Base-by-base conservation (phyloP, 2,113 vertebrate genomes). In the Kryptolebias marmoratus region DNA sequence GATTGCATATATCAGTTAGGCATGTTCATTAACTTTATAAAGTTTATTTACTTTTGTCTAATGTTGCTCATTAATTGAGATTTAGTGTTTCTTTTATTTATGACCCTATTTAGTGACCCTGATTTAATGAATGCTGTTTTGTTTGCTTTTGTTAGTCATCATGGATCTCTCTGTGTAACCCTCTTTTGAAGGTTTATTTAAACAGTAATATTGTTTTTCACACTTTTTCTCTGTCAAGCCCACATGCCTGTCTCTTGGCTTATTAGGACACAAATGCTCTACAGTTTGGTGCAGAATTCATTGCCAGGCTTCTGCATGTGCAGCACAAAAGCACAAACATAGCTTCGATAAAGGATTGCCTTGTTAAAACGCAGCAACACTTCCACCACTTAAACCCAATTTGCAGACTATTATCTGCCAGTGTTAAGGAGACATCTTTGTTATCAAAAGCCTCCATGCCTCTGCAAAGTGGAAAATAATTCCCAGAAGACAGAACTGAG, bases 61-160 rank as follows among this genome's bases (percentile, higher is more conserved):
- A 9, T 53, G 31, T 42, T 15, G 8, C 31, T 28, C 31, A 14
- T 71, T 64, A 48, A 28, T 49, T 42, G 39, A 42, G 39, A 54
- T 27, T 57, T 8, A 18, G 15, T 48, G 47, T 67, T 45, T 52
- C n/a, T 69, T 61, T 54, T 54, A 62, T 72, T 65, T 28, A 63
- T 55, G 52, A 61, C 22, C 22, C 32, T 68, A 30, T 71, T 68
- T 14, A 31, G 53, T 75, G 63, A 71, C 69, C 62, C 63, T 55
- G 54, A 71, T 66, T 80, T 64, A 67, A 64, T 73, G 5, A 71
- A 44, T 55, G 36, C 66, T 47, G n/a, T 64, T 39, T 61, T 48
- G 45, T 47, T 50, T 44, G 5, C 73, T 67, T 80, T 57, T 56
- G 61, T 72, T 14, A 44, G 48, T 13, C 82, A 42, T 67, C 49